Evolutionary conservation across 2,888 invertebrate species (phyloP).

Genomic region (Pseudoips prasinana): DNA sequence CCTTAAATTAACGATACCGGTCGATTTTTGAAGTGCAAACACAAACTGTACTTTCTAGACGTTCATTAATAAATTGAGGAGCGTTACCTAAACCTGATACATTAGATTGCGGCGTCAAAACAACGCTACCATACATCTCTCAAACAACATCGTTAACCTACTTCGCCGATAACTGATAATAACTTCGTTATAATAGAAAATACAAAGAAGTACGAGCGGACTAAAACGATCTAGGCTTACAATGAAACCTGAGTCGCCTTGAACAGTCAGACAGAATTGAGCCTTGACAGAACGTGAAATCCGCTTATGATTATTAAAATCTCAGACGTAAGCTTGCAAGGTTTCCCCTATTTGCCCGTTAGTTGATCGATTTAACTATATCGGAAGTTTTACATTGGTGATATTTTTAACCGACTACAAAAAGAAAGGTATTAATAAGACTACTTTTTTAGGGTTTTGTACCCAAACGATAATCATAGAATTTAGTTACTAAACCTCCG

Average conservation of each 20-base stretch:
- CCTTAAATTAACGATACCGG: too few species aligned
- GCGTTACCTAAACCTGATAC: constrained; percentile 24
- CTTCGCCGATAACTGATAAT: constrained; percentile 4
- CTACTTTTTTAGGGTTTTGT: too few species aligned
- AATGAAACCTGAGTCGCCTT: constrained; percentile 63
- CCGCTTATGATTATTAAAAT: constrained; percentile 68
- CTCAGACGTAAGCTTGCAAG: constrained; percentile 46
- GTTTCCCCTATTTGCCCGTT: constrained; percentile 42
- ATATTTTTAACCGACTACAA: too few species aligned
- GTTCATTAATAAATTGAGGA: constrained; percentile 35
- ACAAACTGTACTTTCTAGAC: too few species aligned
- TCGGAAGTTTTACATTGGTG: too few species aligned
- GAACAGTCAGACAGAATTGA: constrained; percentile 40
- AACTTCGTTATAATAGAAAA: constrained; percentile 11
- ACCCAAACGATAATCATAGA: too few species aligned
- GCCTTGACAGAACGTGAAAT: constrained; percentile 49
- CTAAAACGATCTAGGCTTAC: constrained; percentile 68
- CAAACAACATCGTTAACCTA: constrained; percentile 15
- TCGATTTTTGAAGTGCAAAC: not conserved
- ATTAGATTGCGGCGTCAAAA: constrained; percentile 12
- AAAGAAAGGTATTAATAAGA: too few species aligned
- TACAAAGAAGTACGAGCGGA: constrained; percentile 61
- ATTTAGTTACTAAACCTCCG: too few species aligned
- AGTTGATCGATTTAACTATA: constrained; percentile 7
- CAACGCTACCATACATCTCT: constrained; percentile 11